Conservation (phyloP, 2,888 invertebrate genomes). For the Tanytarsus gracilentus region DNA sequence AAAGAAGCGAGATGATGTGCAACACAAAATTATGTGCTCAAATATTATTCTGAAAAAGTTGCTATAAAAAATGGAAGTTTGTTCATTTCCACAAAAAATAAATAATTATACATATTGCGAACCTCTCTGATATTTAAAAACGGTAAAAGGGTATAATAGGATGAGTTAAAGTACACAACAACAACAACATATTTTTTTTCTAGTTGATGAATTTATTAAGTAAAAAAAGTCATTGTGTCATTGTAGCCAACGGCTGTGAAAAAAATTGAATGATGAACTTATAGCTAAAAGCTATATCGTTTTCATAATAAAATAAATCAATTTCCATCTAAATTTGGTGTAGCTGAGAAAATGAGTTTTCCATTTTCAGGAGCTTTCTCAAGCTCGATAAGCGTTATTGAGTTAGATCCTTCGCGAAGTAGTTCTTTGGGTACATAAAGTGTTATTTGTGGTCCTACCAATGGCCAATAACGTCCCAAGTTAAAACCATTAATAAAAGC, state of each 20-base stretch:
- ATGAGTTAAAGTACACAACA: no score
- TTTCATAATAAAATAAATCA: background rate
- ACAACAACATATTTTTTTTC: no score
- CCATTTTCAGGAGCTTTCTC: constrained; percentile 41
- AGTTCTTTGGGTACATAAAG: constrained; percentile 73
- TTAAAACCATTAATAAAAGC: constrained; percentile 78
- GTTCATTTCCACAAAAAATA: no score
- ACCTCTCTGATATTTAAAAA: no score
- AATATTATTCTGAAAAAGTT: no score
- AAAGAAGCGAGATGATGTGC: no score
- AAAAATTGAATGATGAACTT: background rate
- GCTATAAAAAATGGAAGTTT: no score
- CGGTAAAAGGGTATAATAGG: no score
- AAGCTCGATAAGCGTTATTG: constrained; percentile 51
- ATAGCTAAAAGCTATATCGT: background rate
- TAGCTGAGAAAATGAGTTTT: constrained; percentile 40
- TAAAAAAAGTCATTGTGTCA: background rate
- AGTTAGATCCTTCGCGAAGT: constrained; percentile 49
- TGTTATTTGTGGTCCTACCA: constrained; percentile 70
- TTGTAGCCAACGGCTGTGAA: background rate
- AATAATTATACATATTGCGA: no score
- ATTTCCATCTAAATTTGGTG: constrained; percentile 39
- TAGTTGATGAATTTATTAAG: background rate
- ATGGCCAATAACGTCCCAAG: constrained; percentile 76
- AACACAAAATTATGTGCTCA: no score